Base-by-base conservation (phyloP, 1,140 invertebrate genomes). In the Drosophila kepulauana region DNA sequence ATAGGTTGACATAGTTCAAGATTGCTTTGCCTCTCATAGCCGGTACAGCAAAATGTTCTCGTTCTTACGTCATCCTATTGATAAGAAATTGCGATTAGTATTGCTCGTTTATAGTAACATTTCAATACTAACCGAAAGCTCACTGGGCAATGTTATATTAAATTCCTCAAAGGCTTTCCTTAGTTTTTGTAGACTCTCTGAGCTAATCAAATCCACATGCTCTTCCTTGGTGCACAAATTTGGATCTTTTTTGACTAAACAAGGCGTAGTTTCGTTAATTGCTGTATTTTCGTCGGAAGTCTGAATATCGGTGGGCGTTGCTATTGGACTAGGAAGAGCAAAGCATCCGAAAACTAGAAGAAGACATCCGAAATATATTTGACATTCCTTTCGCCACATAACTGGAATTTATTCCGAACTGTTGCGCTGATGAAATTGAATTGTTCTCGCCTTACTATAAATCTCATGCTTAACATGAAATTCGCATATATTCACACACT, bases 21-120 rank as follows among this genome's bases (percentile, higher is more conserved):
- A 8, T 65, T 54, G 1, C 51, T n/a, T 16, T 75, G 54, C 28
- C 93, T 93, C 5, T 94, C 93, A 73, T 94, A 94, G 48, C 94
- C 94, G 16, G 93, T 92, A 78, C 93, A 94, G 68, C 94, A 95
- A 3, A 16, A 8, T 25, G 20, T 25, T 46, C 20, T 11, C 10
- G 11, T 35, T 38, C n/a, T 30, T 1, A 8, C 16, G 7, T 5
- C 28, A 1, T 13, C 5, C 35, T 35, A 10, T 43, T 8, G n/a
- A 15, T 8, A 38, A 2, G 11, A 7, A 10, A n/a, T 16, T 28
- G n/a, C 5, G 4, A 1, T 43, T 11, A 13, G 3, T 43, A 43
- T 13, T 4, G 11, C 0, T 38, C 35, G 3, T 43, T 13, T 43
- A n/a, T 13, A 13, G n/a, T 4, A 13, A 13, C n/a, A 6, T 38